Base-by-base conservation (phyloP, 2,888 invertebrate species). In the Dasypolia templi region DNA sequence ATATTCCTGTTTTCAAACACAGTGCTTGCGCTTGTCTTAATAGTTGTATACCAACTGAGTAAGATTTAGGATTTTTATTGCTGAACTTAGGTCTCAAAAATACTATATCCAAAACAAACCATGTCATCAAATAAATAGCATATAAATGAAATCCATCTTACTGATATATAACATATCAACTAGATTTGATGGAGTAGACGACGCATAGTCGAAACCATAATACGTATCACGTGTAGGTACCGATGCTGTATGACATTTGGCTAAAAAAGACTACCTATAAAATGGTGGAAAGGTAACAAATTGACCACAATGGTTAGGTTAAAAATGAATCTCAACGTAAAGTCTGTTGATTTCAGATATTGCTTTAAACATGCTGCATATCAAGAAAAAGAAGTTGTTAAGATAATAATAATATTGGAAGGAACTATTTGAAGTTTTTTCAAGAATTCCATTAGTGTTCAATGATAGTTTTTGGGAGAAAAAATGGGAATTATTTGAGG, bases 81-180 rank as follows among this genome's bases (percentile, higher is more conserved):
- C 0, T 32, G 22, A 49, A 49, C 4, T 26, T 22, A n/a, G n/a
- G 17, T 19, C 1, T 35, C 42, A 19, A 29, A 49, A 69, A 29
- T 12, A 14, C 14, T 35, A 26, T 22, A 56, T 2, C 17, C 2
- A 0, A 6, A 67, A 19, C 3, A 17, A 17, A 49, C 42, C 19
- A 11, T 17, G 19, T 19, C 5, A 71, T 51, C 14, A 77, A 59
- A 22, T 32, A 44, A 19, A 39, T 9, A 42, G 14, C 3, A n/a
- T n/a, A n/a, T n/a, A n/a, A n/a, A n/a, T n/a, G 46, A 53, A 29
- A 75, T 62, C 32, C 17, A 46, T 77, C 53, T 61, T 42, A 53
- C 51, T 59, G 74, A 75, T 61, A 75, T 64, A 65, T 42, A 22
- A 3, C 53, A 17, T 56, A 62, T 56, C 79, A 73, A 35, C 64